Evolutionary conservation across 2,113 vertebrate species (phyloP).

Genomic region (Centropus unirufus): DNA sequence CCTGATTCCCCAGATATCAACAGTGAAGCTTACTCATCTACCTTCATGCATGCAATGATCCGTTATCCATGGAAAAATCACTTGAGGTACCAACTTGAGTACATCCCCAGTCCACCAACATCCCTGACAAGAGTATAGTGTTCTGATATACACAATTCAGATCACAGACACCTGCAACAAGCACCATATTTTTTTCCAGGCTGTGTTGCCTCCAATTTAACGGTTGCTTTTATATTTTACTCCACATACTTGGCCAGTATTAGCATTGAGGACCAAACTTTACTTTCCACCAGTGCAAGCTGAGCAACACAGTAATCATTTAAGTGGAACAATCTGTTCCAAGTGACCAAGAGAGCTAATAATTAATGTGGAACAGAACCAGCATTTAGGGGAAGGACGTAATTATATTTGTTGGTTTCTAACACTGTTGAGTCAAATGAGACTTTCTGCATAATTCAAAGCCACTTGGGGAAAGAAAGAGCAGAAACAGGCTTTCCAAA

Average conservation of each 20-base stretch:
- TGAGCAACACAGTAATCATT: not conserved
- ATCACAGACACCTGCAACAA: not conserved
- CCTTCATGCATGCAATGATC: not conserved
- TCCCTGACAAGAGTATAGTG: not conserved
- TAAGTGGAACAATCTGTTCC: not conserved
- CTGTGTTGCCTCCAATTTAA: not conserved
- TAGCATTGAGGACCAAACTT: not conserved
- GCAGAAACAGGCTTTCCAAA: not conserved
- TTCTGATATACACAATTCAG: not conserved
- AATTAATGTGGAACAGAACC: not conserved
- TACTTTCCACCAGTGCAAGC: not conserved
- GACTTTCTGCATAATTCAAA: not conserved
- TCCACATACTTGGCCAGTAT: not conserved
- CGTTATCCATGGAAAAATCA: not conserved
- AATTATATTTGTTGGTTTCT: not conserved
- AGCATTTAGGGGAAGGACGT: not conserved
- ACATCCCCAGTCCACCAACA: not conserved
- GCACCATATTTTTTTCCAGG: not conserved
- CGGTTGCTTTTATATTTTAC: not conserved
- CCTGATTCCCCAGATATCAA: not conserved
- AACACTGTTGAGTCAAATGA: not conserved
- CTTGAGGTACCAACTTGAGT: not conserved
- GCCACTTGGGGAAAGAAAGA: not conserved
- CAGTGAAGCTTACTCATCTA: not conserved
- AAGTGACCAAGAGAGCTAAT: not conserved